phyloP scores from a whole-genome alignment of 2,888 invertebrate species.

The Mythimna pallens region DNA sequence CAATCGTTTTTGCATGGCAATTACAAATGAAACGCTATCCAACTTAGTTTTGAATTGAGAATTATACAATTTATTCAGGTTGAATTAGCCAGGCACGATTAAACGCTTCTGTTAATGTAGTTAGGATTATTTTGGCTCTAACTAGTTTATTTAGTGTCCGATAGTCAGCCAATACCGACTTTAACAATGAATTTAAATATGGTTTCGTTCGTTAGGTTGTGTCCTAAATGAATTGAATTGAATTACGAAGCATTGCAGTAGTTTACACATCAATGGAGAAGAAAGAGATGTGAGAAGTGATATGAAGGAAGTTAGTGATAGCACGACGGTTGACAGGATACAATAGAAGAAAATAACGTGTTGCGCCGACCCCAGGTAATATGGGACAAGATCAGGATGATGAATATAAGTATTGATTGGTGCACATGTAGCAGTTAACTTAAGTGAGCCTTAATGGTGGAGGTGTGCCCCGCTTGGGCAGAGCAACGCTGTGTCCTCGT shows the following conservation, averaged over 20 bases:
- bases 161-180: constrained; percentile 3
- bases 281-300: no score
- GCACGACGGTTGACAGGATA: no score
- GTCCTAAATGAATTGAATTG: neutral
- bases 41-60: constrained; percentile 5
- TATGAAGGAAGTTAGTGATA: no score
- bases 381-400: no score
- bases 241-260: neutral
- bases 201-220: neutral
- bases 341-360: no score
- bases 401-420: no score
- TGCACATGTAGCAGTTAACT: no score
- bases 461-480: no score
- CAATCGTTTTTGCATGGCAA: neutral
- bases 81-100: constrained; percentile 1
- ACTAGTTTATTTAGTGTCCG: constrained; percentile 14
- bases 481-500: no score
- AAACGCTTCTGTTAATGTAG: constrained; percentile 10
- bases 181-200: neutral
- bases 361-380: no score
- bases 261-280: neutral
- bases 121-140: constrained; percentile 6
- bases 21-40: neutral
- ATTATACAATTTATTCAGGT: neutral
- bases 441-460: no score